Base-by-base conservation (phyloP, 2,797 vertebrate species). In the Sphenodon punctatus region DNA sequence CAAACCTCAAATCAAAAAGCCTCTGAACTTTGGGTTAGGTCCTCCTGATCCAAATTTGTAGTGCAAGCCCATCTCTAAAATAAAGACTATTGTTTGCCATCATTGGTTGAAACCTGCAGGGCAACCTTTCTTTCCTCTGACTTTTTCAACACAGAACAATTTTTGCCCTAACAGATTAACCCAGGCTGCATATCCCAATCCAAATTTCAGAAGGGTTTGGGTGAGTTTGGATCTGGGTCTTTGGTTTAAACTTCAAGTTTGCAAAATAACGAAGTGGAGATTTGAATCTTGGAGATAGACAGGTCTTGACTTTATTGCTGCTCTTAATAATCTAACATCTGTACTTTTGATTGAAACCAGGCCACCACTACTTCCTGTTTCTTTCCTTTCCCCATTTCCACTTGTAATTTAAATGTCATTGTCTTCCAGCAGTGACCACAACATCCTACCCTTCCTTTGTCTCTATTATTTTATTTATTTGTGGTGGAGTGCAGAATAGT, bases 371-470 rank as follows among this genome's bases (percentile, higher is more conserved):
- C 61, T 15, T 48, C 67, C 67, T 65, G 74, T 75, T 59, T 56
- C 78, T 39, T 65, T 73, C 55, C 60, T 82, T 78, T 63, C 11
- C 67, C 58, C 32, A 22, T 76, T 88, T 78, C 66, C 81, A 58
- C 32, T 87, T 83, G 51, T 80, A 75, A n/a, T 83, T 83, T 73
- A 51, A 81, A 85, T 81, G 68, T 86, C 65, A 67, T 0, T 22
- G 83, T 87, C 89, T 92, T 92, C 80, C 85, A 90, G 63, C 77
- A 79, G 65, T 74, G 63, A 48, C 67, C 80, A 85, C 70, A 70
- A 77, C 64, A 46, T 88, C 84, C 84, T 71, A 66, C 84, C 80
- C 90, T 72, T 78, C 78, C 86, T 79, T 87, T 69, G 41, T 85
- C 70, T 75, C 9, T 77, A 73, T 42, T 42, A 17, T 38, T 81